Percentiles rank a stretch among this genome's conserved stretches.
phyloP scores from a whole-genome alignment of 2,797 vertebrate genomes.

The Psittacula echo region DNA sequence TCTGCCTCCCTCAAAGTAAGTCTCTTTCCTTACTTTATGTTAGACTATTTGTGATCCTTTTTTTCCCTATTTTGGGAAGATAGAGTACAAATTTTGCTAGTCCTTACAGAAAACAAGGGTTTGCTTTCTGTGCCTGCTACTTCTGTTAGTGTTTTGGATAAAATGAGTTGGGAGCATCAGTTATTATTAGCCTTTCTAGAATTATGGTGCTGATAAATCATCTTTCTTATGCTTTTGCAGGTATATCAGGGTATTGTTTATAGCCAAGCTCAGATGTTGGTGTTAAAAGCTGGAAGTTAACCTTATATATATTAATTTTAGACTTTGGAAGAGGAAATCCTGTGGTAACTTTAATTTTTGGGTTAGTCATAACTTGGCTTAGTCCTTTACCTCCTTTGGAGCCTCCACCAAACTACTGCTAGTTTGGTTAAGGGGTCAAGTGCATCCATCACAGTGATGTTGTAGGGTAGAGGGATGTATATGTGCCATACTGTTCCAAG shows the following conservation, averaged over 20 bases:
- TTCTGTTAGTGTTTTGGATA: background rate
- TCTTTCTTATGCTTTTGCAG: background rate
- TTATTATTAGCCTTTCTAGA: background rate
- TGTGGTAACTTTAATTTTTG: background rate
- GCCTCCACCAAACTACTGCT: background rate
- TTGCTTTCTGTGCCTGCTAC: background rate
- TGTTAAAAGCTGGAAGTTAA: background rate
- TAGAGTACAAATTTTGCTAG: background rate
- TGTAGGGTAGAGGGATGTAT: background rate
- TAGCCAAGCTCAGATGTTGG: background rate
- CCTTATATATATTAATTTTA: background rate
- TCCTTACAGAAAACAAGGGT: background rate
- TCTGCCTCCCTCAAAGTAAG: background rate
- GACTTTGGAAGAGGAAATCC: background rate
- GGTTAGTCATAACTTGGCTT: background rate
- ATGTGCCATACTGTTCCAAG: background rate
- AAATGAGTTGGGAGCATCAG: background rate
- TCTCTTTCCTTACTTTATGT: background rate
- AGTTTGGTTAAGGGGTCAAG: background rate
- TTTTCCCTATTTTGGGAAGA: background rate
- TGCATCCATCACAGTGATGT: background rate
- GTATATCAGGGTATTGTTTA: background rate
- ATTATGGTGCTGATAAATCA: background rate
- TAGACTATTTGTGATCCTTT: background rate
- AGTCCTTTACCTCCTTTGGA: background rate